These are phyloP conservation scores for Myoxocephalus aenaeus DNA, from an alignment of 2,797 vertebrate species.

Conservation along the genomic window DNA sequence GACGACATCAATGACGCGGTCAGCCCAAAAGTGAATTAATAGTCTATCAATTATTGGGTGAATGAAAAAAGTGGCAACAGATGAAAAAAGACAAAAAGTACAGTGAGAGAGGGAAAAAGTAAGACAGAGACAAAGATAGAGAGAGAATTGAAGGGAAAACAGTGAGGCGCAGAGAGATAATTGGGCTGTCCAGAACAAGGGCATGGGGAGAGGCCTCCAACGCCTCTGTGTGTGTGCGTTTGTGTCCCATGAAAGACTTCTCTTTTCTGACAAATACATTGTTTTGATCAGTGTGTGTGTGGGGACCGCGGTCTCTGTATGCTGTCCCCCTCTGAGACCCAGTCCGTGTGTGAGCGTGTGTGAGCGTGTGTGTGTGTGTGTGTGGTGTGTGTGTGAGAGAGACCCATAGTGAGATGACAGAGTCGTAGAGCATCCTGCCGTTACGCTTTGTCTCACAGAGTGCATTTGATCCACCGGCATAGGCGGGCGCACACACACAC, in stretches of 20 bases:
- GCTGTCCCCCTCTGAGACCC: conserved; percentile 71
- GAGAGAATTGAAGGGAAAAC: conserved; percentile 60
- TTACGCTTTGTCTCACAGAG: conserved; percentile 79
- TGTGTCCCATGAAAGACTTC: conserved; percentile 75
- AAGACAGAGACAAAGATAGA: conserved; percentile 5
- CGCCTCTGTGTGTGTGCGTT: conserved; percentile 52
- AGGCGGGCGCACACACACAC: conserved; percentile 3
- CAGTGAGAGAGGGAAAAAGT: conserved; percentile 22
- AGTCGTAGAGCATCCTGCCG: conserved; percentile 78
- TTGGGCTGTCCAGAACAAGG: conserved; percentile 84
- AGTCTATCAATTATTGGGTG: conserved; percentile 35
- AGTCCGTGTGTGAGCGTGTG: conserved; percentile 51
- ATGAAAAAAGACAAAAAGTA: conserved; percentile 29
- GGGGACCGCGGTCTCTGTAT: conserved; percentile 69
- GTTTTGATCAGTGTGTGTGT: conserved; percentile 81
- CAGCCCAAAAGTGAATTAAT: conserved; percentile 40
- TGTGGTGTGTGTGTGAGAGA: conserved; percentile 58
- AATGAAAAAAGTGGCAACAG: conserved; percentile 21
- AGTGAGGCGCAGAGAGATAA: conserved; percentile 82
- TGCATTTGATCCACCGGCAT: conserved; percentile 79
- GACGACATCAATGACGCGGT: conserved; percentile 1
- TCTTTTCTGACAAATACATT: conserved; percentile 81
- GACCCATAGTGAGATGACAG: conserved; percentile 83
- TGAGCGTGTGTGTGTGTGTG: conserved; percentile 58
- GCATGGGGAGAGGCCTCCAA: conserved; percentile 81